Evolutionary conservation across 2,113 vertebrate genomes (phyloP).

Genomic region (Turnix velox): DNA sequence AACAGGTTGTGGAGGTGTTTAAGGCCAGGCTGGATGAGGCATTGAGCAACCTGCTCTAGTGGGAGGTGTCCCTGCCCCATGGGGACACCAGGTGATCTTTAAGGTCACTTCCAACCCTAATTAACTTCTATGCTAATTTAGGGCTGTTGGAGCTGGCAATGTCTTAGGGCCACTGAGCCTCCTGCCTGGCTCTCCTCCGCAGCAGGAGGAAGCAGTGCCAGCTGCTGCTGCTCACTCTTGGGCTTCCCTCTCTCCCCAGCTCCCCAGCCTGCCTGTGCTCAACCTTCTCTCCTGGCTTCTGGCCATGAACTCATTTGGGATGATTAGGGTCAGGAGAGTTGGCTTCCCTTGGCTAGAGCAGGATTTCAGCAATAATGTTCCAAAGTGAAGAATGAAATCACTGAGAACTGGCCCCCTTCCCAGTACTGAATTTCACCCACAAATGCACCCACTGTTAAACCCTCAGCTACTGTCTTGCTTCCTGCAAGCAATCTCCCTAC

Average conservation of each 20-base stretch:
- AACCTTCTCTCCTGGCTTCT: background rate
- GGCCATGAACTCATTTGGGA: background rate
- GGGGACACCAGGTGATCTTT: no score
- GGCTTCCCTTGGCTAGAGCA: background rate
- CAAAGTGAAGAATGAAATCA: conserved; percentile 18
- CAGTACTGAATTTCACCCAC: conserved; percentile 51
- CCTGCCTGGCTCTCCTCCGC: background rate
- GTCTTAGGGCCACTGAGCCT: background rate
- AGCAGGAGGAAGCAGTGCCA: background rate
- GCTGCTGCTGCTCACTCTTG: background rate
- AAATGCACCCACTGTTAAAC: conserved; percentile 49
- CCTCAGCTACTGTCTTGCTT: conserved; percentile 22
- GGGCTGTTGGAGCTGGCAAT: no score
- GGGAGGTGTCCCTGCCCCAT: no score
- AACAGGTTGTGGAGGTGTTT: no score
- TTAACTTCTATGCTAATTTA: no score
- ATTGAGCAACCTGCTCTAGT: no score
- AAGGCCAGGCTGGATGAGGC: no score
- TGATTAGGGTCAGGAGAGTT: conserved; percentile 13
- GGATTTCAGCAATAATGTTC: conserved; percentile 14
- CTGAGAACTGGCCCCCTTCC: conserved; percentile 45
- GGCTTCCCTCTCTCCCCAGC: background rate
- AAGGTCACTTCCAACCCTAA: no score
- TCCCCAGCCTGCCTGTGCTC: background rate
- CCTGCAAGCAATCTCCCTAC: background rate